Percentiles rank a stretch among this genome's conserved stretches.
phyloP scores from a whole-genome alignment of 2,888 invertebrate species.

The Tipula helvola region DNA sequence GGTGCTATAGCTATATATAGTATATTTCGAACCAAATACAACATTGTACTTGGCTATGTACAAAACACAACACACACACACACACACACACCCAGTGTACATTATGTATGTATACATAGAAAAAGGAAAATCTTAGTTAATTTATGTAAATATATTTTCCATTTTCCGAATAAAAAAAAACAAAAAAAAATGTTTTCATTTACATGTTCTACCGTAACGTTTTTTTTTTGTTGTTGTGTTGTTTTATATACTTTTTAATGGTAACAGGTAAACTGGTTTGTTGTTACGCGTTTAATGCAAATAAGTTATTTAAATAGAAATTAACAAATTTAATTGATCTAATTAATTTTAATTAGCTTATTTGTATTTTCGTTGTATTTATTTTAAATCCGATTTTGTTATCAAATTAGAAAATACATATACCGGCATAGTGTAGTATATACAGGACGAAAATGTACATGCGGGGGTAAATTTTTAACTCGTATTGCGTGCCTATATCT shows the following conservation, averaged over 20 bases:
- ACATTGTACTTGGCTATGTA: neutral
- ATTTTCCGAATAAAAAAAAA: neutral
- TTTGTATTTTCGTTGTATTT: neutral
- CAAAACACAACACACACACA: neutral
- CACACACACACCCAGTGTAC: neutral
- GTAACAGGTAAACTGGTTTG: constrained; percentile 4
- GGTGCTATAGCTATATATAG: neutral
- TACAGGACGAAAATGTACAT: neutral
- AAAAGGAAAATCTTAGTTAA: constrained; percentile 4
- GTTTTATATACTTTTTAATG: neutral
- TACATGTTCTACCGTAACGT: neutral
- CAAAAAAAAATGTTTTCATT: neutral
- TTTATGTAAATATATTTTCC: neutral
- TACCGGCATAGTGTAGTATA: neutral
- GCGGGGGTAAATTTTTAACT: neutral
- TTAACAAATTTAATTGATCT: constrained; percentile 4
- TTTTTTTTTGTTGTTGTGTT: neutral
- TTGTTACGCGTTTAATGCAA: constrained; percentile 4
- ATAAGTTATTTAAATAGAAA: neutral
- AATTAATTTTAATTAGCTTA: constrained; percentile 4
- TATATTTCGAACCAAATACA: neutral
- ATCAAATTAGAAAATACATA: neutral
- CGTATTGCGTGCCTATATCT: neutral
- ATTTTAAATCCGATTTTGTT: neutral
- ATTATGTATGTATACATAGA: neutral